Conservation (phyloP, 2,888 invertebrate genomes). For the Schrankia costaestrigalis region DNA sequence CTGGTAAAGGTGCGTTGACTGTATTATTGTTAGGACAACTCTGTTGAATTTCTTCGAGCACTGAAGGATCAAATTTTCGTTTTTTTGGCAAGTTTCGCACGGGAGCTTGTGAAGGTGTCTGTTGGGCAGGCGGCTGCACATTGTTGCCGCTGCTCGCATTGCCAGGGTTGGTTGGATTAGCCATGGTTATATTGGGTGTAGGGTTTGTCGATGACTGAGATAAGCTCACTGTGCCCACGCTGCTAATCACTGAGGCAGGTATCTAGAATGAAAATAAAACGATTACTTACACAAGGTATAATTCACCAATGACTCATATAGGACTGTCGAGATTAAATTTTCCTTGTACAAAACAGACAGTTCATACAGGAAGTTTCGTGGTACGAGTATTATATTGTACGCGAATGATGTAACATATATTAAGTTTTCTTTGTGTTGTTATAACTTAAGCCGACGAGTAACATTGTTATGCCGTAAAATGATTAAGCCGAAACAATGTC, state of each 20-base stretch:
- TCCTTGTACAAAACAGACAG: no score
- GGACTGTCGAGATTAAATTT: constrained; percentile 5
- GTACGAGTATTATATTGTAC: no score
- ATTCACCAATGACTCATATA: constrained; percentile 6
- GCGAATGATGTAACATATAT: no score
- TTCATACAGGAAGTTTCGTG: no score
- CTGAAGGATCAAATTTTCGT: constrained; percentile 91
- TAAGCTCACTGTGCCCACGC: constrained; percentile 79
- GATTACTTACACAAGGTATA: not conserved
- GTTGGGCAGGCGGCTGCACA: constrained; percentile 52
- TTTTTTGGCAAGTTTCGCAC: constrained; percentile 95
- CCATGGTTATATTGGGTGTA: constrained; percentile 68
- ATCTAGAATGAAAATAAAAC: constrained; percentile 57
- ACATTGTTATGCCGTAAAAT: no score
- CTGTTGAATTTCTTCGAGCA: constrained; percentile 85
- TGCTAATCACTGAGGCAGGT: constrained; percentile 81
- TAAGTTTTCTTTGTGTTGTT: no score
- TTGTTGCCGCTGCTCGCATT: constrained; percentile 56
- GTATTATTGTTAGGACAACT: constrained; percentile 69
- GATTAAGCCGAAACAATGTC: no score
- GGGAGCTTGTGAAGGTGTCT: constrained; percentile 76
- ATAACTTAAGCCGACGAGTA: no score
- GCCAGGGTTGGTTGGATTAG: constrained; percentile 70
- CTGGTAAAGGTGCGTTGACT: constrained; percentile 43
- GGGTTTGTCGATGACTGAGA: constrained; percentile 66